Evolutionary conservation across 2,888 invertebrate species (phyloP), one percentile per base, ranked within the genome.

Genomic region (Cerceris ruficornis): DNA sequence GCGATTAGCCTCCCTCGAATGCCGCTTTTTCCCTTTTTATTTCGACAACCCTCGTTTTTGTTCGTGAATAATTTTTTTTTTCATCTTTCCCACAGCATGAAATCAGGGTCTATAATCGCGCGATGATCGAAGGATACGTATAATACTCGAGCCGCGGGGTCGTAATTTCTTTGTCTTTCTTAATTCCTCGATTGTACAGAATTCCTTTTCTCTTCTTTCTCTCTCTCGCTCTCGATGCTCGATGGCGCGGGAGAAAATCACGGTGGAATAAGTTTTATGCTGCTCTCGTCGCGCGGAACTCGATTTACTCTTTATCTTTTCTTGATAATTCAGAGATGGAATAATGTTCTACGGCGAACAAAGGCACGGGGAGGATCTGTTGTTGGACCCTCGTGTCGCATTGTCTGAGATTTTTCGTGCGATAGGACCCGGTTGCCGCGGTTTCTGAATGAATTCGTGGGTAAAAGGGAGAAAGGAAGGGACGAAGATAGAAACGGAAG

Each of bases 391-490:
- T 61, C 65, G 75, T 65, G 79, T 80, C 81, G 81, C 78, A 75
- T 85, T 83, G 80, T 84, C 76, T 67, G 83, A 78, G 78, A 85
- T 85, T 86, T 83, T 76, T 85, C 86, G 78, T 59, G 43, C 66
- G 83, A 85, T 85, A 80, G 73, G 70, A 66, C 46, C 52, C 62
- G 42, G 28, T 28, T 28, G 70, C 11, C 67, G 80, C 69, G 82
- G 83, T 79, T 77, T 80, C 69, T 70, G 69, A 75, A 77, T 65
- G 79, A 79, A 86, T 79, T 76, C 80, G 83, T 75, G 72, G 72
- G 75, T 59, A 62, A 67, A 60, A 58, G 69, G 50, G 75, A 61
- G 65, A 67, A 60, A 58, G 69, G 50, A 55, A 52, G 46, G 54
- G 61, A 55, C 28, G 28, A 28, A 28, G 28, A 17, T 49, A 11